A percentile compares a stretch with the other conserved stretches of the same genome.
Evolutionary conservation across 1,140 invertebrate genomes (phyloP).

Genomic region (Euschistus heros): DNA sequence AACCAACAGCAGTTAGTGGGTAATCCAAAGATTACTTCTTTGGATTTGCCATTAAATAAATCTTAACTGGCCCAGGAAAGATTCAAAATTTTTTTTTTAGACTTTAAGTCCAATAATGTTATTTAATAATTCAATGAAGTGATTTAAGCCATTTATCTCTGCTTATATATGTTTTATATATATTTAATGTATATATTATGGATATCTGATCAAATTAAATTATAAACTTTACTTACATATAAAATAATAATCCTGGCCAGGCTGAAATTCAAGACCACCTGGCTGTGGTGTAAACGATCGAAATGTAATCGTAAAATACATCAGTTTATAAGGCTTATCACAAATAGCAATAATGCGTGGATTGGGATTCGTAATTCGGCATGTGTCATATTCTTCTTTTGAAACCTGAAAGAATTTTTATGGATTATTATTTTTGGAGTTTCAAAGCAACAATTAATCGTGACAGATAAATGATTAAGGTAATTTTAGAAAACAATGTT

Average conservation of each 20-base stretch:
- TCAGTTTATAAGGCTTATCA: slow-evolving; percentile 85
- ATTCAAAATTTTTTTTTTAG: no score
- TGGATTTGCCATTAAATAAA: no score
- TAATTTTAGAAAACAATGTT: no score
- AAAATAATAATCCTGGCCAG: slow-evolving; percentile 92
- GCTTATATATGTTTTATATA: not conserved
- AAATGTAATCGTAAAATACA: slow-evolving; percentile 95
- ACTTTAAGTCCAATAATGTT: not conserved
- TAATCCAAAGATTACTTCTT: no score
- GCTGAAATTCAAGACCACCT: slow-evolving; percentile 84
- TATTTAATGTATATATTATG: not conserved
- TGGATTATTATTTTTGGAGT: no score
- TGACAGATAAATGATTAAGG: no score
- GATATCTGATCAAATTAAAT: not conserved
- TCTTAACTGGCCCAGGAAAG: no score
- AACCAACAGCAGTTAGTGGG: no score
- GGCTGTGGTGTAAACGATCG: slow-evolving; percentile 91
- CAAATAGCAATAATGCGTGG: slow-evolving; percentile 87
- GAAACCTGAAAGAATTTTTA: slow-evolving; percentile 48
- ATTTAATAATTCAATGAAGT: not conserved
- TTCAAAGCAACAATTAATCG: no score
- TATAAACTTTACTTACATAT: slow-evolving; percentile 57
- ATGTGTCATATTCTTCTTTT: slow-evolving; percentile 91
- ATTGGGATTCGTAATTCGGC: slow-evolving; percentile 86
- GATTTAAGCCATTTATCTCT: no score